These are phyloP conservation scores for Cataglyphis altisquamis DNA, from an alignment of 2,888 invertebrate genomes.

Conservation along the genomic window DNA sequence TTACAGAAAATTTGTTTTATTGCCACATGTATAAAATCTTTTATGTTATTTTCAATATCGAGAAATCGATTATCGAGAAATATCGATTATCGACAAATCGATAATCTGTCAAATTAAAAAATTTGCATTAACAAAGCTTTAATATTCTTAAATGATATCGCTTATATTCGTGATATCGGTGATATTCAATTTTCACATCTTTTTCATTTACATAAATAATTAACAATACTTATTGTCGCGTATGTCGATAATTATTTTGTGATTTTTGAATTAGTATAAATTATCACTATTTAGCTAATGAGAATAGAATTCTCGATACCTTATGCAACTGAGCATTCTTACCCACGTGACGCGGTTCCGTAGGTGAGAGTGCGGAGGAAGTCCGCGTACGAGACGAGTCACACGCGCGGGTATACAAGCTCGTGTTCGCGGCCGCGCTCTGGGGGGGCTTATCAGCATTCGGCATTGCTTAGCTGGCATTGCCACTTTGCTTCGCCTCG, in stretches of 20 bases:
- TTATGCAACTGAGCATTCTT: constrained; percentile 22
- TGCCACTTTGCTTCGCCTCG: constrained; percentile 69
- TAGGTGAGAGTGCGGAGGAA: constrained; percentile 60
- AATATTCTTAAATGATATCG: background rate
- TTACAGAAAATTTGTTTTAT: background rate
- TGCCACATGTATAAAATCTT: background rate
- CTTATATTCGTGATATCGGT: no score
- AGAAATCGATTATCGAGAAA: background rate
- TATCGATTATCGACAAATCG: background rate
- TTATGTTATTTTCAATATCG: background rate
- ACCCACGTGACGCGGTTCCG: constrained; percentile 5
- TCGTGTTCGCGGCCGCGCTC: constrained; percentile 53
- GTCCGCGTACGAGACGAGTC: constrained; percentile 52
- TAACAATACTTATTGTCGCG: background rate
- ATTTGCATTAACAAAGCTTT: background rate
- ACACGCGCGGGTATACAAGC: constrained; percentile 66
- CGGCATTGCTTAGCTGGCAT: constrained; percentile 74
- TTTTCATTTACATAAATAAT: background rate
- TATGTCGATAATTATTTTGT: background rate
- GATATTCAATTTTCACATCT: background rate
- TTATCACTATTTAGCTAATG: constrained; percentile 15
- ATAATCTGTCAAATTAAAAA: background rate
- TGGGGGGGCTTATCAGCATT: constrained; percentile 80
- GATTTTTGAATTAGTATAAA: background rate
- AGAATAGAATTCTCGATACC: background rate